These are phyloP conservation scores for Noctua fimbriata DNA, from an alignment of 2,888 invertebrate species.

Conservation along the genomic window DNA sequence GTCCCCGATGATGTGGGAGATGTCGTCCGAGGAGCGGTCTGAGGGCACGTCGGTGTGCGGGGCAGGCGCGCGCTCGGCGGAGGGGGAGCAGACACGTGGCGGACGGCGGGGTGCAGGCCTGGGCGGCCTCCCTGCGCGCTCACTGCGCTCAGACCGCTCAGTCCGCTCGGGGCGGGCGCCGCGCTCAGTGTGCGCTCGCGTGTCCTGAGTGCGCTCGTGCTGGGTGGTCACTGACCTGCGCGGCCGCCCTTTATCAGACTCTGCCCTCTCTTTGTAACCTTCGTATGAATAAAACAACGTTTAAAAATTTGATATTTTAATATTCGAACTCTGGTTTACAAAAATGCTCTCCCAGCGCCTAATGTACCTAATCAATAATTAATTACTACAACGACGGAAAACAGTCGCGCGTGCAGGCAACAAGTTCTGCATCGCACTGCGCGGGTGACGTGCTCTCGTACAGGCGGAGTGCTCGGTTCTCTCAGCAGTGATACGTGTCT, in stretches of 20 bases:
- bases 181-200: conserved; percentile 17
- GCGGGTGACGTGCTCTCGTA: conserved; percentile 15
- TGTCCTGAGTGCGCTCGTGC: conserved; percentile 19
- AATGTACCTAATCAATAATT: conserved; percentile 54
- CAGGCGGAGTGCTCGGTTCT: conserved; percentile 6
- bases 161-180: conserved; percentile 10
- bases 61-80: conserved; percentile 17
- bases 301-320: conserved; percentile 57
- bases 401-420: conserved; percentile 24
- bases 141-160: conserved; percentile 12
- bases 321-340: conserved; percentile 57
- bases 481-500: conserved; percentile 25
- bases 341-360: conserved; percentile 46
- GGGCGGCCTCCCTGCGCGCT: conserved; percentile 35
- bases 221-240: conserved; percentile 38
- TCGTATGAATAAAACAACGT: conserved; percentile 69
- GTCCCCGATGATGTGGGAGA: conserved; percentile 10
- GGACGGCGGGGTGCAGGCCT: conserved; percentile 8
- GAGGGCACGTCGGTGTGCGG: conserved; percentile 24
- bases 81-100: conserved; percentile 5
- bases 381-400: conserved; percentile 41
- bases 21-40: conserved; percentile 11
- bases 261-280: conserved; percentile 63
- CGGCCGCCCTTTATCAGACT: conserved; percentile 34
- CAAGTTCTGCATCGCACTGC: conserved; percentile 8